Evolutionary conservation across 2,888 invertebrate genomes (phyloP).

Genomic region (Drosophila subquinaria): DNA sequence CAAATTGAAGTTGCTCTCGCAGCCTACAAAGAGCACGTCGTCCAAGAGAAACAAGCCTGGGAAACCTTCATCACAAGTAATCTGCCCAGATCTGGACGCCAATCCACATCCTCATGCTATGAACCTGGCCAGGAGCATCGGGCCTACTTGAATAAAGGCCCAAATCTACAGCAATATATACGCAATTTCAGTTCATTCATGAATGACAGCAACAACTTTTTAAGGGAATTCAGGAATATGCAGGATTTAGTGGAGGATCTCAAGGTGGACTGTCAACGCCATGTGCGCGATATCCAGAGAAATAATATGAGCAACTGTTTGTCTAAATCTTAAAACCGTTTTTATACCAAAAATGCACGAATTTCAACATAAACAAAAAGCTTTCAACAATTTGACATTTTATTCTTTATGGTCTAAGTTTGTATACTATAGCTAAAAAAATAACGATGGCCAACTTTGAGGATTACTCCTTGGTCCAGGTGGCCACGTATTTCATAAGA

Average conservation of each 20-base stretch:
- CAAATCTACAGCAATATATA: conserved; percentile 70
- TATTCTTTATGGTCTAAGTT: conserved; percentile 6
- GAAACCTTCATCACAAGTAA: conserved; percentile 20
- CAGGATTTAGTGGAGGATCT: conserved; percentile 64
- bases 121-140: conserved; percentile 71
- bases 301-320: conserved; percentile 44
- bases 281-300: conserved; percentile 27
- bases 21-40: conserved; percentile 52
- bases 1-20: neutral
- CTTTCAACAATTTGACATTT: neutral
- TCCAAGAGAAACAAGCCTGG: conserved; percentile 71
- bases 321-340: conserved; percentile 18
- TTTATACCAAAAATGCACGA: neutral
- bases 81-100: conserved; percentile 11
- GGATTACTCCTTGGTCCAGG: conserved; percentile 84
- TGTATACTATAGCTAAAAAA: conserved; percentile 6
- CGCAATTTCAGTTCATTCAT: conserved; percentile 71
- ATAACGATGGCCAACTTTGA: neutral
- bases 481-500: conserved; percentile 91
- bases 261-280: conserved; percentile 47
- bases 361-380: neutral
- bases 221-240: conserved; percentile 63
- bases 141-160: conserved; percentile 64
- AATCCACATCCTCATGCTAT: neutral
- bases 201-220: conserved; percentile 59